Conservation (phyloP, 1,140 invertebrate species). For the Cotesia typhae region DNA sequence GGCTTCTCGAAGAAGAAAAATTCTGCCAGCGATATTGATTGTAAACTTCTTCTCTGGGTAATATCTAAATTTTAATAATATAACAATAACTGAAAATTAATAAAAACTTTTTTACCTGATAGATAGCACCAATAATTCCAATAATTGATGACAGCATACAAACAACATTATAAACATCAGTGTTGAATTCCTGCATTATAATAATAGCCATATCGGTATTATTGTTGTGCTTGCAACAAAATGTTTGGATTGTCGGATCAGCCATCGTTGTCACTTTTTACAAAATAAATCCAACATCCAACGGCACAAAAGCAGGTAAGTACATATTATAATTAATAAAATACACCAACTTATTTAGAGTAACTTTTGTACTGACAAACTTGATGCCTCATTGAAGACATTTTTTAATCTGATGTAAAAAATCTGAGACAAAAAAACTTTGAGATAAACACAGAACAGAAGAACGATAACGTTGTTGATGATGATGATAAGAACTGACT, state of each 20-base stretch:
- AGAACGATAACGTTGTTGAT: too few species aligned
- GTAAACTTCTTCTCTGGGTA: slow-evolving; percentile 62
- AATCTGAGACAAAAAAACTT: too few species aligned
- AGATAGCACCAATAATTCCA: slow-evolving; percentile 77
- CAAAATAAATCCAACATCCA: too few species aligned
- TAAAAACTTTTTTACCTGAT: slow-evolving; percentile 70
- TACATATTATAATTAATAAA: too few species aligned
- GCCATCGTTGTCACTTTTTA: slow-evolving; percentile 67
- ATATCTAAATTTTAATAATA: slow-evolving; percentile 54
- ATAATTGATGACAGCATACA: slow-evolving; percentile 77
- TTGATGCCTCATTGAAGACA: too few species aligned
- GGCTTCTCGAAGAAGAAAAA: slow-evolving; percentile 70
- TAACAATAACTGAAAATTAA: neutral
- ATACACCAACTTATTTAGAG: too few species aligned
- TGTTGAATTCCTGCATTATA: slow-evolving; percentile 76
- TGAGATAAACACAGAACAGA: too few species aligned
- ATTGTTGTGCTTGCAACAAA: slow-evolving; percentile 77
- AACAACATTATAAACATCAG: slow-evolving; percentile 75
- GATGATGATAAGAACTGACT: too few species aligned
- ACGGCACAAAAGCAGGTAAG: too few species aligned
- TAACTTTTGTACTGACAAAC: too few species aligned
- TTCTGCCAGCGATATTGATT: slow-evolving; percentile 65
- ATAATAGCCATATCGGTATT: slow-evolving; percentile 69
- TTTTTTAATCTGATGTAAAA: too few species aligned
- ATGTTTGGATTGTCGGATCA: slow-evolving; percentile 82